Conservation (phyloP, 2,888 invertebrate genomes). For the Ephialtes manifestator region DNA sequence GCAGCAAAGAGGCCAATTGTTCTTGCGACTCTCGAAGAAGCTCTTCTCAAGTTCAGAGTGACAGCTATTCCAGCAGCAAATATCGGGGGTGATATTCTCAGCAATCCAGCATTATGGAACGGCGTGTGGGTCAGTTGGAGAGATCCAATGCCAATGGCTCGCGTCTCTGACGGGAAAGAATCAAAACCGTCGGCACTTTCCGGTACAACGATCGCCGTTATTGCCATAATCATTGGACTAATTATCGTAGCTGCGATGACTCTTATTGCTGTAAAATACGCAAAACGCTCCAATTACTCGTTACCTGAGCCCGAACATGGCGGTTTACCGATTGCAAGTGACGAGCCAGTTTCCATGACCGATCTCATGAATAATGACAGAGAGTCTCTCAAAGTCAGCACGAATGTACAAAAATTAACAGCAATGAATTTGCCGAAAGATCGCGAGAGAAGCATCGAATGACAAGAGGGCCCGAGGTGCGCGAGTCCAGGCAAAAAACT, state of each 20-base stretch:
- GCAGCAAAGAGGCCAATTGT: constrained; percentile 84
- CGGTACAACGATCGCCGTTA: constrained; percentile 71
- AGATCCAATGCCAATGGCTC: constrained; percentile 79
- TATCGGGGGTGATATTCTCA: constrained; percentile 84
- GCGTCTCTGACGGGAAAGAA: background rate
- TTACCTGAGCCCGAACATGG: constrained; percentile 53
- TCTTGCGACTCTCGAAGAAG: constrained; percentile 85
- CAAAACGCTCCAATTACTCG: constrained; percentile 58
- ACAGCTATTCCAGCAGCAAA: constrained; percentile 86
- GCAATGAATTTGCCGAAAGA: constrained; percentile 57
- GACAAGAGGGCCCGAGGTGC: constrained; percentile 68
- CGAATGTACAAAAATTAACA: constrained; percentile 46
- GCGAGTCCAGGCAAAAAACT: constrained; percentile 59
- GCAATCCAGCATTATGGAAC: constrained; percentile 87
- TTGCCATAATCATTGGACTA: constrained; percentile 71
- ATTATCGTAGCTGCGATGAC: constrained; percentile 68
- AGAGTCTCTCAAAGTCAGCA: constrained; percentile 26
- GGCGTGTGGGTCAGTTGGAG: constrained; percentile 88
- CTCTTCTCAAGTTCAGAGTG: constrained; percentile 84
- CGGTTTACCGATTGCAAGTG: constrained; percentile 15
- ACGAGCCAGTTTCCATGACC: constrained; percentile 24
- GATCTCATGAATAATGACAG: constrained; percentile 14
- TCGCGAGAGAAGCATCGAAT: constrained; percentile 67
- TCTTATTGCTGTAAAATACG: constrained; percentile 70
- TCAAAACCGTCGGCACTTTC: constrained; percentile 61